Base-by-base conservation (phyloP, 2,888 invertebrate species). In the Geophilus truncorum region DNA sequence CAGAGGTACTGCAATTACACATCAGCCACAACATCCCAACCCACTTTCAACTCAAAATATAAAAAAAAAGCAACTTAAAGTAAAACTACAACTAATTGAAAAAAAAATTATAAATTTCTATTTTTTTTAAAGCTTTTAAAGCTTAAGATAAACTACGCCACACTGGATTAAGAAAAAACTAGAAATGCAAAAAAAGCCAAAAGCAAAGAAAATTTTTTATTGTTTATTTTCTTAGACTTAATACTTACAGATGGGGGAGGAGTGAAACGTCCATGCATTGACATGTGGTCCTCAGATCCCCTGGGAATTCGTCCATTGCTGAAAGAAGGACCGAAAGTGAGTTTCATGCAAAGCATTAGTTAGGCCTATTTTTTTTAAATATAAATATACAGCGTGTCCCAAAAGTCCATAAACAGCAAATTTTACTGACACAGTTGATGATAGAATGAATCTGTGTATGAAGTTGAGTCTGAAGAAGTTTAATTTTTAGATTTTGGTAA, bases 251-350 rank as follows among this genome's bases (percentile, higher is more conserved):
- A 80, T 62, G 82, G 82, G 23, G 82, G 82, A 51, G 82, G 82
- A 34, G 82, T 82, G 30, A 81, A 82, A 34, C 82, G 81, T 30
- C 82, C 82, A 36, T 82, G 82, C 45, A 81, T 21, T 5, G 80
- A 45, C 23, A 70, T 70, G 21, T 80, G 80, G 51, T 81, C 82
- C 62, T 82, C 82, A 18, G 77, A 81, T 70, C 80, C 76, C 57
- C 82, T 25, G 28, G 81, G 82, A 28, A 82, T 81, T 83, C 84
- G 82, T 81, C 85, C 85, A 83, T 85, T 84, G 83, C 85, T 85
- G 83, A 79, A 83, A 81, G 30, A 76, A 82, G 82, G 15, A 34
- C 62, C 21, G 23, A 30, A 32, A 15, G 40, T 40, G 40, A 40
- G 34, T 36, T 1, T 25, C 75, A 75, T 28, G 30, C 76, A 25